Percentiles rank a stretch among this genome's conserved stretches.
Conservation (phyloP, 2,888 invertebrate species). For the Euspilapteryx auroguttella region DNA sequence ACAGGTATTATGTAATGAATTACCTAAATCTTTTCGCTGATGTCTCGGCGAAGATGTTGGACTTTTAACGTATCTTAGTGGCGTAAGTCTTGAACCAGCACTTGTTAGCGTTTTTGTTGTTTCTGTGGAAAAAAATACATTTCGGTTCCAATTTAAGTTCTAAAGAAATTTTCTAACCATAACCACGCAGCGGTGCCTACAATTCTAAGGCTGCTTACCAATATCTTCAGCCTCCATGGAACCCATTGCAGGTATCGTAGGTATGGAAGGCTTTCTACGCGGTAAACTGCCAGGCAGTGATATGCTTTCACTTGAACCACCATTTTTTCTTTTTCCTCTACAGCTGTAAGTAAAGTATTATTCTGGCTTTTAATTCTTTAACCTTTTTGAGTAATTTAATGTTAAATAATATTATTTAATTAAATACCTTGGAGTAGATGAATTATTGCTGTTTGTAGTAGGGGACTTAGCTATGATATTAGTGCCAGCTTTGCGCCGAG, state of each 20-base stretch:
- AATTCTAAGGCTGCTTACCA: conserved; percentile 7
- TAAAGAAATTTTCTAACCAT: too few species aligned
- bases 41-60: conserved; percentile 57
- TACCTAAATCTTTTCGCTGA: conserved; percentile 42
- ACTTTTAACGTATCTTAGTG: conserved; percentile 42
- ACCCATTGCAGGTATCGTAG: conserved; percentile 44
- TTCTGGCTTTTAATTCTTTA: too few species aligned
- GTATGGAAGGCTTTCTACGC: conserved; percentile 61
- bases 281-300: conserved; percentile 66
- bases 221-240: conserved; percentile 55
- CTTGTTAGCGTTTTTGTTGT: conserved; percentile 46
- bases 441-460: conserved; percentile 34
- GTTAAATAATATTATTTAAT: too few species aligned
- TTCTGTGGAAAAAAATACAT: conserved; percentile 13
- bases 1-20: too few species aligned
- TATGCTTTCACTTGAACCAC: conserved; percentile 63
- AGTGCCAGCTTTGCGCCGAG: conserved; percentile 65
- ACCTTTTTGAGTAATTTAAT: too few species aligned
- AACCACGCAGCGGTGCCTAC: too few species aligned
- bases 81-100: conserved; percentile 48
- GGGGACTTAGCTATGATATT: conserved; percentile 61
- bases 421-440: too few species aligned
- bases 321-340: conserved; percentile 49
- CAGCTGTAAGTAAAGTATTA: too few species aligned
- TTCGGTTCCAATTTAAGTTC: not conserved